Evolutionary conservation across 2,888 invertebrate species (phyloP), one percentile per base, ranked within the genome.

Genomic region (Spodoptera picta): DNA sequence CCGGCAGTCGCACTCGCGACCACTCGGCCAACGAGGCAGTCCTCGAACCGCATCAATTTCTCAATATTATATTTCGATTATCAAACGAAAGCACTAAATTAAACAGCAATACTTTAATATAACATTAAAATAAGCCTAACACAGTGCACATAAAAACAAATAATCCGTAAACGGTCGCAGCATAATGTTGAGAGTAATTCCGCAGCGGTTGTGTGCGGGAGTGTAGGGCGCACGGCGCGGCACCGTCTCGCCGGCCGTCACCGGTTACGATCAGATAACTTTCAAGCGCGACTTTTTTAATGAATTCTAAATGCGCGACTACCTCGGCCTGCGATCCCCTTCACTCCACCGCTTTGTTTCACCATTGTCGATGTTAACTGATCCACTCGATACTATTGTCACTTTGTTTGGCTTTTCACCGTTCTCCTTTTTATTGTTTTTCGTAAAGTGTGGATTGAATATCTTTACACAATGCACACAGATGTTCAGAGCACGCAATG

Each of bases 221-320:
- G 49, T 23, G 64, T 80, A 59, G 68, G 4, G n/a, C 36, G n/a
- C 36, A 36, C 27, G 27, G 36, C 7, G 7, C 7, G 23, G 52
- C 42, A 24, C 19, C 58, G 72, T 69, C 72, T 65, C 75, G 66
- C 51, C 75, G 74, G 69, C 69, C 84, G 80, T 84, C 85, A 82
- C 82, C 82, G 85, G 84, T 87, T 84, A 85, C 92, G 90, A 95
- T 95, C 95, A 86, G 95, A 95, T 95, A 95, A 92, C 89, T 91
- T 94, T 94, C 91, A 92, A 83, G 81, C 83, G 81, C 76, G 87
- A 88, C 84, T 91, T 94, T 94, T 94, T 92, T 94, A 95, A 95
- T 95, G 95, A 94, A 95, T 95, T 94, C 93, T 94, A 95, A 95
- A 95, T 94, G 92, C 79, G 81, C 70, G 73, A 80, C 72, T 77